phyloP scores from a whole-genome alignment of 2,113 vertebrate genomes.

The Hippocampus mohnikei region DNA sequence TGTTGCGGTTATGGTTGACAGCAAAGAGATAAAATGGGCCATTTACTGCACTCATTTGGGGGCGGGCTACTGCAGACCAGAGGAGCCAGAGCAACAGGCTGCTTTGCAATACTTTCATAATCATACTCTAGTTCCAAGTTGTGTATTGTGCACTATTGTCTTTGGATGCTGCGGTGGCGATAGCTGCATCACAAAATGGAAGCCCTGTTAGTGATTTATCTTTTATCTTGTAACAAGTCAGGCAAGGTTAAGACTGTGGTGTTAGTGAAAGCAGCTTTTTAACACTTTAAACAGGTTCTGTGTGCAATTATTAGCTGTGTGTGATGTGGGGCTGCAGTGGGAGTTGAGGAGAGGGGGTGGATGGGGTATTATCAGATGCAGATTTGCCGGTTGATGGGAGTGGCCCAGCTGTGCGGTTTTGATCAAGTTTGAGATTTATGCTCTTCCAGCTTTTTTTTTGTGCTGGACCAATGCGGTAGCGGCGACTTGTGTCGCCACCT shows the following conservation, averaged over 20 bases:
- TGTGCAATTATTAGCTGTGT: slow-evolving; percentile 63
- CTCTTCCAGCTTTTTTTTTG: slow-evolving; percentile 81
- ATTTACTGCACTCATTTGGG: slow-evolving; percentile 64
- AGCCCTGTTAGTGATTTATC: slow-evolving; percentile 33
- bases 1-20: slow-evolving; percentile 70
- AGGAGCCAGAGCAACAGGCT: slow-evolving; percentile 9
- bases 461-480: slow-evolving; percentile 72
- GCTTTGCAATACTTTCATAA: slow-evolving; percentile 9
- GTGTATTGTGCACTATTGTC: neutral
- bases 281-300: slow-evolving; percentile 16
- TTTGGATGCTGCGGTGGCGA: neutral
- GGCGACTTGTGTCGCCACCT: slow-evolving; percentile 77
- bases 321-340: slow-evolving; percentile 43
- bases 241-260: slow-evolving; percentile 17
- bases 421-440: slow-evolving; percentile 85
- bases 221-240: slow-evolving; percentile 34
- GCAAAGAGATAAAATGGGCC: slow-evolving; percentile 70
- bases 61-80: slow-evolving; percentile 32
- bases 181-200: slow-evolving; percentile 12
- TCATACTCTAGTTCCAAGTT: neutral
- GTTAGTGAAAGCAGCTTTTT: slow-evolving; percentile 26
- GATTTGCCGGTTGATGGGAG: slow-evolving; percentile 75
- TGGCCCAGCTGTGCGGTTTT: slow-evolving; percentile 76
- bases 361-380: slow-evolving; percentile 69
- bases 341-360: slow-evolving; percentile 24